Evolutionary conservation across 2,113 vertebrate genomes (phyloP).

Genomic region (Fulmarus glacialis): DNA sequence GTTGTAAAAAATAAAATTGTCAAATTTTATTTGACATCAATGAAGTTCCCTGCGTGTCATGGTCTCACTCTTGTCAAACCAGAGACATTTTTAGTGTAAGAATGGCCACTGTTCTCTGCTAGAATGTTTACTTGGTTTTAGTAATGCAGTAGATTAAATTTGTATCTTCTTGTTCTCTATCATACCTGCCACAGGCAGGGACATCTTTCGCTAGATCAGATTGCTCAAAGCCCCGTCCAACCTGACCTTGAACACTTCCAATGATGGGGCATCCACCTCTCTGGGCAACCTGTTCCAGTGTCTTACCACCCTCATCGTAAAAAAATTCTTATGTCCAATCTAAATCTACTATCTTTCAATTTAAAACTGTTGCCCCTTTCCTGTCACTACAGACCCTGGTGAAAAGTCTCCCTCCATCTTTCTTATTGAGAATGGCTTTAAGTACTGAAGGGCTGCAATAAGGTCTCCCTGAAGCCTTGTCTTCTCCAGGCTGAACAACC

Average conservation of each 20-base stretch:
- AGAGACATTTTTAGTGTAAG: neutral
- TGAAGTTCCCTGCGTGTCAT: neutral
- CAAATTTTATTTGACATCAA: neutral
- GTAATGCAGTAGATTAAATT: neutral
- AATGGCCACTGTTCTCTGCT: neutral
- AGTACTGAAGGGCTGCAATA: neutral
- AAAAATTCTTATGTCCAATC: neutral
- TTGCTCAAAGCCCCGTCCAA: neutral
- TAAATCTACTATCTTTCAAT: neutral
- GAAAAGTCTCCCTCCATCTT: neutral
- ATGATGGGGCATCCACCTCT: neutral
- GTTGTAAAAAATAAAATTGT: neutral
- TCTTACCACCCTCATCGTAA: accelerated
- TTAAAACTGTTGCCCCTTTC: neutral
- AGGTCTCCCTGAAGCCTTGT: neutral
- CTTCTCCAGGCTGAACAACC: neutral
- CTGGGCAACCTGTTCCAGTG: neutral
- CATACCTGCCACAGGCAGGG: accelerated
- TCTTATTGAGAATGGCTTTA: neutral
- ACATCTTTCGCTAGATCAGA: neutral
- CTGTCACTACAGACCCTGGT: neutral
- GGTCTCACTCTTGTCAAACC: neutral
- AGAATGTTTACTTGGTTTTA: neutral
- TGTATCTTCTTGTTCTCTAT: neutral
- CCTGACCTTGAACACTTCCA: neutral